Evolutionary conservation across 2,888 invertebrate species (phyloP), one percentile per base, ranked within the genome.

Genomic region (Thymelicus lineola): DNA sequence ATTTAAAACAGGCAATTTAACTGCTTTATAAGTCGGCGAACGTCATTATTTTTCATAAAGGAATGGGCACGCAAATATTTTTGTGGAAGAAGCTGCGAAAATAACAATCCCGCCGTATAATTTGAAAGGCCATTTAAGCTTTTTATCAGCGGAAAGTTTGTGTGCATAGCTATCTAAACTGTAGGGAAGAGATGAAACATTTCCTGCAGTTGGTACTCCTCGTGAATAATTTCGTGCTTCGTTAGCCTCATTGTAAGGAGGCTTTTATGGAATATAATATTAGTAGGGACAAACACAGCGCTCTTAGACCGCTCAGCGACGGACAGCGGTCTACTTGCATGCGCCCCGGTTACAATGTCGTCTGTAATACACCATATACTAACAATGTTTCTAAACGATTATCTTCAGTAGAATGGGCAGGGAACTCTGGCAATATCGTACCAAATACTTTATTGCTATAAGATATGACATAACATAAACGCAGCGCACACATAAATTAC

Each of bases 21-120:
- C 83, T 79, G 81, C 80, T 86, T 86, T 84, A 83, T 86, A 87
- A 86, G 83, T 85, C 83, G 77, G 77, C 79, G 80, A 83, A 82
- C 83, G 82, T 84, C 85, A 85, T 88, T 86, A 89, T 35, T 58
- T 58, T 58, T 58, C 58, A 15, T 38, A 17, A 38, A 58, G 58
- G 38, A 38, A 38, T 17, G 36, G 58, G 58, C 55, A 20, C 36
- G 17, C 38, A 58, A 48, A 50, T 58, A 58, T 82, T 80, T 84
- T 75, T 82, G 77, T 80, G 75, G 77, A 75, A 53, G 42, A 42
- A 79, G 80, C 83, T 86, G 82, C 82, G 85, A 87, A 86, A 89
- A 90, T 91, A 91, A 91, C 88, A 91, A 90, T 89, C 89, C 86
- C 79, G 80, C 77, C 79, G 87, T 85, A 90, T 90, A 90, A 91